A percentile compares a stretch with the other conserved stretches of the same genome.
Evolutionary conservation across 2,113 vertebrate genomes (phyloP).

Genomic region (Peromyscus polionotus): DNA sequence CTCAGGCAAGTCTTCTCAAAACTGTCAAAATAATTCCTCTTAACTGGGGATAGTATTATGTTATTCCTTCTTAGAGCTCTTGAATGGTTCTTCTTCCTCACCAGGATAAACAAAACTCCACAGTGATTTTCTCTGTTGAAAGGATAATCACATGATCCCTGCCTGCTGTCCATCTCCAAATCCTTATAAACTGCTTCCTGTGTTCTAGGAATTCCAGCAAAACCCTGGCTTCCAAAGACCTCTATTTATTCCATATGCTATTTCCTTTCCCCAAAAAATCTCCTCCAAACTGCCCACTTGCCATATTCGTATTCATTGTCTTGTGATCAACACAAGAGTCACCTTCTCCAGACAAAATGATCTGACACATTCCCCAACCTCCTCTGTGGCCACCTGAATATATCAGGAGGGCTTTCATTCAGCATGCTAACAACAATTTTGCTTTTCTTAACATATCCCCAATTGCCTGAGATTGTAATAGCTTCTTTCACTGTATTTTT

Average conservation of each 20-base stretch:
- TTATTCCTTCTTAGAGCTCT: neutral
- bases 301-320: neutral
- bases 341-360: neutral
- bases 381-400: neutral
- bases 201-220: constrained; percentile 2
- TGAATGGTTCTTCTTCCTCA: neutral
- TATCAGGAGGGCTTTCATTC: neutral
- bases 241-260: neutral
- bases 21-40: neutral
- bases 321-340: neutral
- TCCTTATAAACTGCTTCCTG: neutral
- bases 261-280: neutral
- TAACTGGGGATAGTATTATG: constrained; percentile 15
- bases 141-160: neutral
- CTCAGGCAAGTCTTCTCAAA: neutral
- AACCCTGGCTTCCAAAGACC: neutral
- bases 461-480: neutral
- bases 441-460: neutral
- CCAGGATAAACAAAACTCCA: constrained; percentile 56
- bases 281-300: neutral
- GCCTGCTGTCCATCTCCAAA: neutral
- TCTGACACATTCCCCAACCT: neutral
- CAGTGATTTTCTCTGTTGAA: neutral
- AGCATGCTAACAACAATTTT: neutral
- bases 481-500: neutral